A percentile compares a stretch with the other conserved stretches of the same genome.
Evolutionary conservation across 53 echinoderm and acorn worm species (phyloP).

Genomic region (Stichopus horrens): DNA sequence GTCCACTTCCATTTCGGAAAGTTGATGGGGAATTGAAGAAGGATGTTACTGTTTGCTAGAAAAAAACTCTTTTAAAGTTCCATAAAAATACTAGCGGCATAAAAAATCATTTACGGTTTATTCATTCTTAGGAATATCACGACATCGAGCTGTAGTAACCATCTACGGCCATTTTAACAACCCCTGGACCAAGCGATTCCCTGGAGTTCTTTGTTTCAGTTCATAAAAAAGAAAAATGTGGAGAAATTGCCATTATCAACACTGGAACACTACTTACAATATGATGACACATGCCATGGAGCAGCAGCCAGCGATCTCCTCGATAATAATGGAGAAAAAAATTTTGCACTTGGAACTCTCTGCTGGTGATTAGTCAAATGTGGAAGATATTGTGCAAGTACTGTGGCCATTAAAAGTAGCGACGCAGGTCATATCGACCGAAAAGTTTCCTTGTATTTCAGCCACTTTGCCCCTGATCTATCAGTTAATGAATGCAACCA

Average conservation of each 20-base stretch:
- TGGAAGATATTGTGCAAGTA: constrained; percentile 25
- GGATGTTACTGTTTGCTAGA: constrained; percentile 15
- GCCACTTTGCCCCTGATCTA: constrained; percentile 19
- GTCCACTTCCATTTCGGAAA: constrained; percentile 4
- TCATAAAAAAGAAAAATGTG: constrained; percentile 21
- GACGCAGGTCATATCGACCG: constrained; percentile 16
- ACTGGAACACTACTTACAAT: neutral
- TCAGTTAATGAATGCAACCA: neutral
- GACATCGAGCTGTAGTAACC: neutral
- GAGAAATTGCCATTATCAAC: constrained; percentile 10
- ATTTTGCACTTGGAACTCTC: constrained; percentile 16
- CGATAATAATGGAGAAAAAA: constrained; percentile 20
- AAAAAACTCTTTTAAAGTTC: neutral
- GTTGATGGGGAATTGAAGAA: constrained; percentile 13
- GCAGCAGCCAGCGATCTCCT: constrained; percentile 27
- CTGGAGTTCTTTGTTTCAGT: constrained; percentile 19
- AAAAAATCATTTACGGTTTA: constrained; percentile 14
- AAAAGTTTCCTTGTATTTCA: constrained; percentile 24
- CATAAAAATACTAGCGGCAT: constrained; percentile 16
- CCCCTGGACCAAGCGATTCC: constrained; percentile 21
- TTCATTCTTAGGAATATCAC: constrained; percentile 8
- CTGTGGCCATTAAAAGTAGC: constrained; percentile 21
- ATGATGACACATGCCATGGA: constrained; percentile 27
- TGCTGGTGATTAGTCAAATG: constrained; percentile 7
- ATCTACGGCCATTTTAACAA: neutral